These are phyloP conservation scores for Anoplius nigerrimus DNA, from an alignment of 2,888 invertebrate genomes.

Conservation along the genomic window DNA sequence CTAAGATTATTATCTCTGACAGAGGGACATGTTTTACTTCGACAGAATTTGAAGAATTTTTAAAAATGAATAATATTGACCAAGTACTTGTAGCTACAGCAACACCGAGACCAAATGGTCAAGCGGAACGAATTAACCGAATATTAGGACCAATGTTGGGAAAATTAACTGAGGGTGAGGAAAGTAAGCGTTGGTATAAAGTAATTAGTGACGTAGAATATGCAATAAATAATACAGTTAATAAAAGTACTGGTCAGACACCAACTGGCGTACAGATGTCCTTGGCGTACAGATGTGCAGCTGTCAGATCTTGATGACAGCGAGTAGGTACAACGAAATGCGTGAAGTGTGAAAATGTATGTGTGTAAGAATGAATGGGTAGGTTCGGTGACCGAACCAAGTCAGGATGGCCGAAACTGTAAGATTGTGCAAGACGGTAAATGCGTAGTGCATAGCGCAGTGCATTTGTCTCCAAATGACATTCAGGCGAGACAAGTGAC, in stretches of 20 bases:
- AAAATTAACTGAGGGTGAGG: slow-evolving; percentile 8
- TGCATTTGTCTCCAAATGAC: too few species aligned
- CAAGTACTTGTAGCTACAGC: slow-evolving; percentile 25
- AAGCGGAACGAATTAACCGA: slow-evolving; percentile 11
- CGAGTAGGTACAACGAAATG: too few species aligned
- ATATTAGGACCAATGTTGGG: slow-evolving; percentile 7
- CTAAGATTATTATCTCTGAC: slow-evolving; percentile 26
- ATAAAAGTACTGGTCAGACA: not conserved
- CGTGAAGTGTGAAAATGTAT: too few species aligned
- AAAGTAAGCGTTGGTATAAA: not conserved
- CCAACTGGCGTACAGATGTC: not conserved
- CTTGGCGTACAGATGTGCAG: not conserved
- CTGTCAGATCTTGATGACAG: too few species aligned
- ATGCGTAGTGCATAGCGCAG: too few species aligned
- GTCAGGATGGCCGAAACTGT: too few species aligned
- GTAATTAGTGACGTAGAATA: not conserved
- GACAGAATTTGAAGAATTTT: slow-evolving; percentile 32
- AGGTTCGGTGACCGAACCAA: too few species aligned
- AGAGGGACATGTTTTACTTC: slow-evolving; percentile 36
- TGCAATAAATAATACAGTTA: slow-evolving; percentile 4
- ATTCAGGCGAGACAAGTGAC: too few species aligned
- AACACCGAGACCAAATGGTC: slow-evolving; percentile 18
- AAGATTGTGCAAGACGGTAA: too few species aligned
- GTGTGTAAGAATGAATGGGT: too few species aligned
- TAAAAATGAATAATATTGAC: slow-evolving; percentile 18